Base-by-base conservation (phyloP, 2,888 invertebrate species). In the Lepidochrysops patricia region DNA sequence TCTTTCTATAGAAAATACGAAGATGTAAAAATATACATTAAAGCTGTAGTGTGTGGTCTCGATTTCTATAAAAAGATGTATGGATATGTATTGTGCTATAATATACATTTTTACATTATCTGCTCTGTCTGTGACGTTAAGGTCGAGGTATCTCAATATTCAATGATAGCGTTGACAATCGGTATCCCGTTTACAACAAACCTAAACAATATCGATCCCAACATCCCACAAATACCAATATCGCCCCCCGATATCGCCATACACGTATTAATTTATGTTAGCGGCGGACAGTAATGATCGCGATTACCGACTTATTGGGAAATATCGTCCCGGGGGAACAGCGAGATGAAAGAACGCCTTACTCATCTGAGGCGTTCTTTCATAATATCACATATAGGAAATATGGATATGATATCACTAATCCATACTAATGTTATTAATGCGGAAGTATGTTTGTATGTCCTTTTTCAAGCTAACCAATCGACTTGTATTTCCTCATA, bases 251-350 rank as follows among this genome's bases (percentile, higher is more conserved):
- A 67, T 67, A 61, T 62, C 49, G 60, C 64, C 65, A 61, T 65
- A 65, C 57, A 37, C 57, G 58, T 85, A 87, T 88, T 87, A 87
- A 87, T 88, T 82, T 82, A 88, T 84, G 86, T 87, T 81, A 77
- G 77, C 66, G 72, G 64, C 66, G 72, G 84, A 85, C 87, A 84
- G 84, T 86, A 87, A 88, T 86, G 84, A 85, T 75, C 68, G 68
- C 84, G 85, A 88, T 87, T 87, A 85, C 79, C 68, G 71, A 78
- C 68, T 75, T 84, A 88, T 88, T 87, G 84, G 86, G 73, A 87
- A 84, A 86, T 87, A 88, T 87, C 77, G 80, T 74, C 61, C 63
- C 57, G 27, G 57, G 52, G 58, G 60, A 64, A 62, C 63, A 62
- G 50, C 34, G 34, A 35, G 50, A 57, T 60, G 52, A 60, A 43